Base-by-base conservation (phyloP, 53 echinoderm and acorn worm species). In the Actinopyga echinites region DNA sequence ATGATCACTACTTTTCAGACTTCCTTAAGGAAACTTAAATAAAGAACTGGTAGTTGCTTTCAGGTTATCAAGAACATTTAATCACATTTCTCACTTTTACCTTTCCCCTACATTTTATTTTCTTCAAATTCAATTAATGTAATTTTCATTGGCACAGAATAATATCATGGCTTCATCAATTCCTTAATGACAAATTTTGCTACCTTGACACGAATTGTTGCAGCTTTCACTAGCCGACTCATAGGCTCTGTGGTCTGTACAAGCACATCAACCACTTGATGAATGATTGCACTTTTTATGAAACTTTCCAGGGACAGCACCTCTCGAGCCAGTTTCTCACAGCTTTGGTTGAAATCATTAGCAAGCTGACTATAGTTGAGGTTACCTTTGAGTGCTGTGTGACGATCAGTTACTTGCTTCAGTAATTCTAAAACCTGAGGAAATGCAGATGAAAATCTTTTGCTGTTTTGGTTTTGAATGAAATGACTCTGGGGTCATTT, bases 171-270 rank as follows among this genome's bases (percentile, higher is more conserved):
- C 12, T 8, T 44, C 44, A 44, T 44, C 44, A 44, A 44, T 44
- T 44, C 11, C 8, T 44, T 44, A 31, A 35, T 71, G 21, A 24
- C 34, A 17, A 35, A 44, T 44, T 44, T 11, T n/a, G n/a, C 43
- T 31, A 97, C 97, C 97, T 93, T 90, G 20, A 97, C 74, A 38
- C 82, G 83, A 8, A 92, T 79, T 34, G 90, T 91, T 55, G 97
- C 82, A 12, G 94, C 91, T 57, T 94, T 97, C n/a, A 97, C 87
- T 45, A 97, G 69, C 57, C 94, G 85, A 64, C 90, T 93, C 73
- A 97, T 61, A 0, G 97, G 94, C 24, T 94, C 97, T 13, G 84
- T 89, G 5, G 97, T 97, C 79, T 94, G 90, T 17, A 90, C 82
- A 30, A 97, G 92, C n/a, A 82, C 90, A 60, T 94, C 94, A 9